A percentile compares a stretch with the other conserved stretches of the same genome.
These are phyloP conservation scores for Hyperoodon ampullatus DNA, from an alignment of 2,113 vertebrate species.

Conservation along the genomic window DNA sequence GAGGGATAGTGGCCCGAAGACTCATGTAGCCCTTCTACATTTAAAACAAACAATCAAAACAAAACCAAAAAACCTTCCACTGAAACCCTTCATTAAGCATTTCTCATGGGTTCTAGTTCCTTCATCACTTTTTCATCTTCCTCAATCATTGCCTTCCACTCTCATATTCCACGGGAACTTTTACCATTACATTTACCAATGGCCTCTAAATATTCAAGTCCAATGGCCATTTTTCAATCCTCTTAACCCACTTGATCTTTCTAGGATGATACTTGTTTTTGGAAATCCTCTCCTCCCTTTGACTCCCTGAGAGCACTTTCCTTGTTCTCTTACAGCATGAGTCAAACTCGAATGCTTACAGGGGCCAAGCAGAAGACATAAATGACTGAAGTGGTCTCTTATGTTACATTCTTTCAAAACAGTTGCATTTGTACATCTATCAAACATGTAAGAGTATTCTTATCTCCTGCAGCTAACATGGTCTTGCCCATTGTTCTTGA, in stretches of 20 bases:
- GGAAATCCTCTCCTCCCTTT: background rate
- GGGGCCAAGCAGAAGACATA: background rate
- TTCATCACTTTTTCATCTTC: background rate
- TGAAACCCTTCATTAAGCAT: background rate
- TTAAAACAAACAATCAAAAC: background rate
- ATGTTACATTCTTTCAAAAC: background rate
- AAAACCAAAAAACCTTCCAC: background rate
- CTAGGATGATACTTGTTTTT: background rate
- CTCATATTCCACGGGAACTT: background rate
- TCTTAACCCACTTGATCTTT: background rate
- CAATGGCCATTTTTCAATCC: background rate
- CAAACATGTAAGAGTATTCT: background rate
- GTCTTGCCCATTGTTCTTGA: background rate
- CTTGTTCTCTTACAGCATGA: background rate
- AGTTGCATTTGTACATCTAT: background rate
- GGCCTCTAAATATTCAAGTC: background rate
- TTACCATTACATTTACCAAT: background rate
- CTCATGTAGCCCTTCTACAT: background rate
- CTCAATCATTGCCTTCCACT: background rate
- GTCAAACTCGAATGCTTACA: background rate
- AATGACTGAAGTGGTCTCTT: background rate
- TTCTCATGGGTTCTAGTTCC: background rate
- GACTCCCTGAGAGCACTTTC: background rate
- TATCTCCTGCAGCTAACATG: background rate
- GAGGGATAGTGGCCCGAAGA: background rate